Evolutionary conservation across 2,113 vertebrate species (phyloP).

Genomic region (Azemiops feae): DNA sequence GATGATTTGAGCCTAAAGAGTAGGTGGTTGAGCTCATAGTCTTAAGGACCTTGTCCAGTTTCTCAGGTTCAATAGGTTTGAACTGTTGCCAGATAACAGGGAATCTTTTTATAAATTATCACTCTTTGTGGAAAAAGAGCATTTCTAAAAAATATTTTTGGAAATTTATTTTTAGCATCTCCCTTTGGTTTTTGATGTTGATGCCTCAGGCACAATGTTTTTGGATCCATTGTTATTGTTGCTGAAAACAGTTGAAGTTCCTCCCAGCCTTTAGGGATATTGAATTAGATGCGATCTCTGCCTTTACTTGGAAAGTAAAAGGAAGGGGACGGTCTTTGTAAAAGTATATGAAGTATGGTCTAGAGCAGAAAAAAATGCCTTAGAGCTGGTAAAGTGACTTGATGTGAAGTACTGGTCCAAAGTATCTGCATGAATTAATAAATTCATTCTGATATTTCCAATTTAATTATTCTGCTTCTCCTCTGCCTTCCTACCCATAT

Average conservation of each 20-base stretch:
- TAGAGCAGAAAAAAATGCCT: background rate
- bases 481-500: background rate
- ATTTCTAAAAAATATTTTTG: background rate
- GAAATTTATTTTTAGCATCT: background rate
- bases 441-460: background rate
- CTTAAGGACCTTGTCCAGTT: background rate
- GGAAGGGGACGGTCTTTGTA: background rate
- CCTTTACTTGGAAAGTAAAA: background rate
- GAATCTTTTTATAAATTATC: background rate
- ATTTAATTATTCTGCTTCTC: background rate
- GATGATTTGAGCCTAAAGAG: background rate
- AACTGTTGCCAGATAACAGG: background rate
- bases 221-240: background rate
- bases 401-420: background rate
- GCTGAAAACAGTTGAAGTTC: background rate
- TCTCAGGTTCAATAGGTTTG: background rate
- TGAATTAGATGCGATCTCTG: background rate
- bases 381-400: background rate
- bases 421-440: background rate
- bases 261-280: background rate
- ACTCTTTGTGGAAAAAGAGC: background rate
- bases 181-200: background rate
- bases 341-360: background rate
- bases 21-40: background rate
- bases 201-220: background rate